Evolutionary conservation across 2,888 invertebrate species (phyloP).

Genomic region (Rhaphigaster nebulosa): DNA sequence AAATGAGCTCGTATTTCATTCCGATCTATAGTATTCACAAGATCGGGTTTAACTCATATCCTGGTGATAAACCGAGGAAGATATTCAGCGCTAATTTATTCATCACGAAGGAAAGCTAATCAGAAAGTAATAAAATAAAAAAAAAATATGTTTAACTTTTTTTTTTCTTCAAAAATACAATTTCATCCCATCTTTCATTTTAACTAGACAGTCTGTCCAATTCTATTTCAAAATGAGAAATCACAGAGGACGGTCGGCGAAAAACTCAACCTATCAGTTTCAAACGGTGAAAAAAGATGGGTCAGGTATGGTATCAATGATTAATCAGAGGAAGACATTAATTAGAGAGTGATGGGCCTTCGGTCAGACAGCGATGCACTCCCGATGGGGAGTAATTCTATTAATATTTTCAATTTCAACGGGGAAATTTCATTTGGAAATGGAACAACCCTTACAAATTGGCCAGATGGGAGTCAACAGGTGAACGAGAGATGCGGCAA

Average conservation of each 20-base stretch:
- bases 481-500: constrained; percentile 1
- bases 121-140: too few species aligned
- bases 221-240: neutral
- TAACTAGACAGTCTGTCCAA: neutral
- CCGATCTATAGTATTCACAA: too few species aligned
- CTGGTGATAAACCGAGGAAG: too few species aligned
- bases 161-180: too few species aligned
- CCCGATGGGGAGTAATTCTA: neutral
- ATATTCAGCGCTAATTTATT: too few species aligned
- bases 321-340: neutral
- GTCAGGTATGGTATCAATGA: neutral
- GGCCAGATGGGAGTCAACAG: neutral
- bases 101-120: too few species aligned
- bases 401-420: neutral
- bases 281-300: neutral
- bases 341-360: neutral
- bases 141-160: too few species aligned
- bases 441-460: neutral
- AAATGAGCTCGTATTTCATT: too few species aligned
- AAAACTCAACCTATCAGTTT: neutral
- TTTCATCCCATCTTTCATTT: too few species aligned
- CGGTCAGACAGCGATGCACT: neutral
- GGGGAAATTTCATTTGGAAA: neutral
- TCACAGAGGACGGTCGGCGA: neutral
- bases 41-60: too few species aligned